These are phyloP conservation scores for Chrysochloris asiatica DNA, from an alignment of 2,113 vertebrate genomes.

Conservation along the genomic window DNA sequence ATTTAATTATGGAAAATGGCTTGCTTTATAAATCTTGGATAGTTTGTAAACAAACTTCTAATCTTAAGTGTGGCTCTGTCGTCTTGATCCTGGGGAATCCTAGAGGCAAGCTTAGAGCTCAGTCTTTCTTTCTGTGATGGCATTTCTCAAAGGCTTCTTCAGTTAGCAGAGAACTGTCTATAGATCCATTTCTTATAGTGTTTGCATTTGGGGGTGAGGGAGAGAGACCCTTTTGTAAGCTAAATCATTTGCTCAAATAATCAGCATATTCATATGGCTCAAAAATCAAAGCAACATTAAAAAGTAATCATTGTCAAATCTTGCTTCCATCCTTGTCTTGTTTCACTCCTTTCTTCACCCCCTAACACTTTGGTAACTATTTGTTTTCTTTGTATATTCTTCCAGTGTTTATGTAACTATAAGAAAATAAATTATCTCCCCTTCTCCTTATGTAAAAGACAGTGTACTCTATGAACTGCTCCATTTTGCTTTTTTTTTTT, in stretches of 20 bases:
- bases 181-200: not conserved
- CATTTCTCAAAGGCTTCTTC: not conserved
- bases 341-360: not conserved
- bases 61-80: too few relatives aligned
- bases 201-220: not conserved
- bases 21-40: not conserved
- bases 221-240: not conserved
- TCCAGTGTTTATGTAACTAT: not conserved
- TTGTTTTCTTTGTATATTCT: not conserved
- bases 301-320: not conserved
- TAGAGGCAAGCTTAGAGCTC: not conserved
- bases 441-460: not conserved
- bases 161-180: not conserved
- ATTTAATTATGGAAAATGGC: not conserved
- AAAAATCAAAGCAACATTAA: not conserved
- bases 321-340: not conserved
- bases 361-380: not conserved
- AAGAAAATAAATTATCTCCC: not conserved
- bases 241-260: conserved; percentile 13
- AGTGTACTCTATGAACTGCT: not conserved
- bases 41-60: not conserved
- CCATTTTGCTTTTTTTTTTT: conserved; percentile 4
- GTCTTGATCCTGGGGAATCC: not conserved
- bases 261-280: not conserved
- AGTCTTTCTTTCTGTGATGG: not conserved